Conservation (phyloP, 2,888 invertebrate species). For the Catocala fraxini region DNA sequence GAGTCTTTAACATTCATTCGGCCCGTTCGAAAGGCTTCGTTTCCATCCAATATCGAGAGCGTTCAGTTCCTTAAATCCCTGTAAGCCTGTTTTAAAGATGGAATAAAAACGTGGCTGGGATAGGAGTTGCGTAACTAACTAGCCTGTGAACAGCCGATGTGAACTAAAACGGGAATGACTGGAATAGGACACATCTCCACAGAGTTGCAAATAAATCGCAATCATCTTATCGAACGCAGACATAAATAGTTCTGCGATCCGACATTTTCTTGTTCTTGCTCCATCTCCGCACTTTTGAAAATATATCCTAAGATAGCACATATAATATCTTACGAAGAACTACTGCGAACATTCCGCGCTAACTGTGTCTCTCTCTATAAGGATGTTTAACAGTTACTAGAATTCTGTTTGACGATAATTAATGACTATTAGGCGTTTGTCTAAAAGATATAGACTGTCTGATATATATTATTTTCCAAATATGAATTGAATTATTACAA, state of each 20-base stretch:
- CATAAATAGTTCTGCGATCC: conserved; percentile 27
- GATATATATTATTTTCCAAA: no score
- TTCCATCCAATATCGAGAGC: conserved; percentile 45
- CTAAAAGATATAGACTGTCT: no score
- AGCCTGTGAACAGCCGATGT: conserved; percentile 15
- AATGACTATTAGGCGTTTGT: no score
- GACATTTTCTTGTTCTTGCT: conserved; percentile 24
- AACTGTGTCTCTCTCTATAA: conserved; percentile 3
- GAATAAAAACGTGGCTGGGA: conserved; percentile 31
- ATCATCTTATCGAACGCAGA: conserved; percentile 39
- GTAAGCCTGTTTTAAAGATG: conserved; percentile 42
- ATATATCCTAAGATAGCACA: conserved; percentile 2
- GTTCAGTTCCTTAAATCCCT: conserved; percentile 48
- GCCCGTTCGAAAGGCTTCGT: conserved; percentile 35
- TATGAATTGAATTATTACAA: no score
- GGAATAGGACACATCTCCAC: conserved; percentile 24
- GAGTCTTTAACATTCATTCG: conserved; percentile 50
- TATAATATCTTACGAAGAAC: conserved; percentile 9
- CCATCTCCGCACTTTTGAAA: conserved; percentile 8
- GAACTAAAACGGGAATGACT: conserved; percentile 41
- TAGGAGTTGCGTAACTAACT: conserved; percentile 30
- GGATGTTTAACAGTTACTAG: neutral
- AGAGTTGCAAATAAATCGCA: conserved; percentile 39
- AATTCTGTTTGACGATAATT: no score
- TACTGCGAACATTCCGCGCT: neutral